Evolutionary conservation across 2,797 vertebrate genomes (phyloP).

Genomic region (Gymnoscopelus braueri): DNA sequence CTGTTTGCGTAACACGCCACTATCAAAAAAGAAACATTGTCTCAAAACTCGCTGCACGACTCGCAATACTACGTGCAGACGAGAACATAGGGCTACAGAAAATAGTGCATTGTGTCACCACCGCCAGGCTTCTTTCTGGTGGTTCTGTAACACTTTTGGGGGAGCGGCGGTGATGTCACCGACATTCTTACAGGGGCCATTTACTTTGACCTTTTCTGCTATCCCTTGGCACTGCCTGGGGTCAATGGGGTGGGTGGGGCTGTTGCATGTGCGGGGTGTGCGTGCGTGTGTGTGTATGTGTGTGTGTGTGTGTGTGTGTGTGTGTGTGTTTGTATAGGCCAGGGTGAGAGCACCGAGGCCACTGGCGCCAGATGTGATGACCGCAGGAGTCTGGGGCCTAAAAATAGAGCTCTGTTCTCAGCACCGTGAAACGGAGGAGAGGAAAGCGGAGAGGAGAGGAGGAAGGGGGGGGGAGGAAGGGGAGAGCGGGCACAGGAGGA

Average conservation of each 20-base stretch:
- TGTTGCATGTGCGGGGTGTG: constrained; percentile 27
- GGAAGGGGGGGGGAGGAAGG: constrained; percentile 36
- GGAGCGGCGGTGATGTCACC: constrained; percentile 67
- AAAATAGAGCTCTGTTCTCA: constrained; percentile 85
- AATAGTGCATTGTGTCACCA: constrained; percentile 44
- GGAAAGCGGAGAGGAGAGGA: constrained; percentile 56
- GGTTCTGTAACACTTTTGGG: constrained; percentile 45
- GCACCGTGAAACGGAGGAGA: constrained; percentile 66
- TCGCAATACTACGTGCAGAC: constrained; percentile 35
- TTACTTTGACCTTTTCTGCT: constrained; percentile 74
- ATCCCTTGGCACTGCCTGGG: constrained; percentile 51
- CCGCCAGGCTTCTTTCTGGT: constrained; percentile 28
- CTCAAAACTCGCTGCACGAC: too few species aligned
- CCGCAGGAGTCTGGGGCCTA: constrained; percentile 81
- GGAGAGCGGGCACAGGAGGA: constrained; percentile 24
- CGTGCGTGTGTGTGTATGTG: constrained; percentile 15
- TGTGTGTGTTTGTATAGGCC: constrained; percentile 71
- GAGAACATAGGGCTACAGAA: constrained; percentile 33
- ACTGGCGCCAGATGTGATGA: constrained; percentile 86
- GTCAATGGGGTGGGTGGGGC: constrained; percentile 43
- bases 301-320: constrained; percentile 13
- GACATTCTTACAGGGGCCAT: constrained; percentile 55
- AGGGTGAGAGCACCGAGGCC: constrained; percentile 72
- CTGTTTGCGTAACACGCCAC: too few species aligned
- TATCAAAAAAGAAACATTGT: too few species aligned